These are phyloP conservation scores for Sycophila sp. DNA, from an alignment of 1,140 invertebrate species.

Conservation along the genomic window DNA sequence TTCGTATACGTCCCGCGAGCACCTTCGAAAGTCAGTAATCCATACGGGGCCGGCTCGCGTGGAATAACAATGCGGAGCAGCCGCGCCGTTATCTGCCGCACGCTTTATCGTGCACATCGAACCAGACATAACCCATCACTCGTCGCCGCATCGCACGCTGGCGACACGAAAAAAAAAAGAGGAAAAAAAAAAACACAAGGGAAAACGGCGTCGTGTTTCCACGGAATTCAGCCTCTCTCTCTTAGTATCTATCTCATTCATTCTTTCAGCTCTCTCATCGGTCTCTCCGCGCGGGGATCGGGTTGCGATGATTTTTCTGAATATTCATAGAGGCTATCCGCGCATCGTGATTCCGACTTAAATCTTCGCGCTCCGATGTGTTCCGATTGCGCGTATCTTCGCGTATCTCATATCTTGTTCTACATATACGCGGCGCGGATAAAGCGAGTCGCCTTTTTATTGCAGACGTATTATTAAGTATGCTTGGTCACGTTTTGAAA, in stretches of 20 bases:
- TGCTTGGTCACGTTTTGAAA: too few species aligned
- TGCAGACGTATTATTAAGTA: too few species aligned
- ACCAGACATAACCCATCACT: neutral
- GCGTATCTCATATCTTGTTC: neutral
- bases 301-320: too few species aligned
- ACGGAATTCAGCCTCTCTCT: neutral
- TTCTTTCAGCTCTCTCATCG: neutral
- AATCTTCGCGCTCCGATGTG: too few species aligned
- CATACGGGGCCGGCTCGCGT: neutral
- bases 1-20: too few species aligned
- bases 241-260: neutral
- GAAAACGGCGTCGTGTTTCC: neutral
- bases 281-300: neutral
- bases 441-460: too few species aligned
- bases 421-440: too few species aligned
- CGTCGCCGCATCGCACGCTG: neutral
- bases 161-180: neutral
- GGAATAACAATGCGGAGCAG: conserved; percentile 15
- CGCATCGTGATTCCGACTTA: too few species aligned
- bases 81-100: neutral
- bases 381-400: too few species aligned
- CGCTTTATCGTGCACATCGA: neutral
- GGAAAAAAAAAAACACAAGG: neutral
- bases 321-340: too few species aligned
- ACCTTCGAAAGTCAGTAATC: too few species aligned